Conservation (phyloP, 2,888 invertebrate species). For the Tineola bisselliella region DNA sequence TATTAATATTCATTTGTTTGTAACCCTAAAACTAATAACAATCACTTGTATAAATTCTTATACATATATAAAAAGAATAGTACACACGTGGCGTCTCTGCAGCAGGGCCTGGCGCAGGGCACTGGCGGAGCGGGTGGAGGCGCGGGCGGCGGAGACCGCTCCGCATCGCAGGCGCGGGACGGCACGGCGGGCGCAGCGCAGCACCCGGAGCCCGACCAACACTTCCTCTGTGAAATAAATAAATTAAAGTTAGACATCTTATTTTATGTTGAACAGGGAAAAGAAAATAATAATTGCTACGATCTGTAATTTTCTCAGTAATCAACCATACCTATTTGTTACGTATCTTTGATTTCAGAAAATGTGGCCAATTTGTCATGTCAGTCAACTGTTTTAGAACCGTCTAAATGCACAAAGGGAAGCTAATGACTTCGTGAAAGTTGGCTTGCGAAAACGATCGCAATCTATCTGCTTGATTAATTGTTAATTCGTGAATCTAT, state of each 20-base stretch:
- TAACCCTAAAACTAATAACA: too few species aligned
- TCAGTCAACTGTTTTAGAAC: background rate
- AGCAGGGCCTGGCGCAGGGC: conserved; percentile 53
- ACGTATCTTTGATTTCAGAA: background rate
- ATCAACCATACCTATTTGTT: too few species aligned
- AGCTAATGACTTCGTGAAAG: conserved; percentile 1
- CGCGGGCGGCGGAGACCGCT: conserved; percentile 59
- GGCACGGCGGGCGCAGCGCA: conserved; percentile 41
- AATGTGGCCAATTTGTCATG: background rate
- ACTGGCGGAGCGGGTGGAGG: conserved; percentile 43
- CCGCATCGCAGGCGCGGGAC: conserved; percentile 65
- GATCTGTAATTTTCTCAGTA: too few species aligned
- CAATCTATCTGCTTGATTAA: conserved; percentile 1
- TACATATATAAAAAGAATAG: too few species aligned
- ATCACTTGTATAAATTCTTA: too few species aligned
- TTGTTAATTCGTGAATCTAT: background rate
- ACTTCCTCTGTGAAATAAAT: conserved; percentile 43
- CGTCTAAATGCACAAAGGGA: background rate
- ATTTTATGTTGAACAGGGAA: too few species aligned
- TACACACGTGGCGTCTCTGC: conserved; percentile 55
- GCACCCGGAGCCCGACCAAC: conserved; percentile 48
- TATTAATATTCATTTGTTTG: too few species aligned
- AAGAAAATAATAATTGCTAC: too few species aligned
- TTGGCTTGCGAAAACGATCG: conserved; percentile 3
- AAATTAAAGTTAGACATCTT: background rate